phyloP scores from a whole-genome alignment of 1,140 invertebrate genomes.

The Marisa cornuarietis region DNA sequence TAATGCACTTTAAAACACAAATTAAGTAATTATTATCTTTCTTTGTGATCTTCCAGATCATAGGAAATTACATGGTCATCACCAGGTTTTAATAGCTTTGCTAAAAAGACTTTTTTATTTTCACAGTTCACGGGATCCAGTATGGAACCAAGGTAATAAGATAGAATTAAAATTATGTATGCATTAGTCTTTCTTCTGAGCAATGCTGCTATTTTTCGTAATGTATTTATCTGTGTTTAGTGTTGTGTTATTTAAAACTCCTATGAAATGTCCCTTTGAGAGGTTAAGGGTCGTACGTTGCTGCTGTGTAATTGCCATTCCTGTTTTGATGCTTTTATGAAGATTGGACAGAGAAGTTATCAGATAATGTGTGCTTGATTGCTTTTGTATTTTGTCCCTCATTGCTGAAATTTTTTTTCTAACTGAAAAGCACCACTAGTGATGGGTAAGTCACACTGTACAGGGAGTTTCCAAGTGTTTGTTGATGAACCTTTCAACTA shows the following conservation, averaged over 20 bases:
- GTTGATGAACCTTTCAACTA: neutral
- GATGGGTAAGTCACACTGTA: neutral
- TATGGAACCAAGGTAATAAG: slow-evolving; percentile 37
- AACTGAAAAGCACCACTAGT: neutral
- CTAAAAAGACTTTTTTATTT: slow-evolving; percentile 11
- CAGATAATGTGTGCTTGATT: neutral
- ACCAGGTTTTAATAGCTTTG: neutral
- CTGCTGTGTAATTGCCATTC: too few relatives aligned
- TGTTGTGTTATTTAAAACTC: neutral
- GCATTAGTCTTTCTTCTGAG: neutral
- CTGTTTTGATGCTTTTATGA: neutral
- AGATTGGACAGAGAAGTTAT: neutral
- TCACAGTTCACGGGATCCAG: slow-evolving; percentile 43
- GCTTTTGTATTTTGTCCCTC: neutral
- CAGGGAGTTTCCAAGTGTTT: neutral
- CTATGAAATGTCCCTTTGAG: neutral
- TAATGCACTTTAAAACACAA: neutral
- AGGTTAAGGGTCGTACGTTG: neutral
- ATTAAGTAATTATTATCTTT: too few relatives aligned
- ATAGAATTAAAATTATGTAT: slow-evolving; percentile 1
- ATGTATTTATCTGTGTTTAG: neutral
- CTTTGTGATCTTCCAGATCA: too few relatives aligned
- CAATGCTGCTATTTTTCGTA: neutral
- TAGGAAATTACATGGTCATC: neutral
- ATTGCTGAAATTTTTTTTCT: neutral